Evolutionary conservation across 2,113 vertebrate species (phyloP).

Genomic region (Carollia perspicillata): DNA sequence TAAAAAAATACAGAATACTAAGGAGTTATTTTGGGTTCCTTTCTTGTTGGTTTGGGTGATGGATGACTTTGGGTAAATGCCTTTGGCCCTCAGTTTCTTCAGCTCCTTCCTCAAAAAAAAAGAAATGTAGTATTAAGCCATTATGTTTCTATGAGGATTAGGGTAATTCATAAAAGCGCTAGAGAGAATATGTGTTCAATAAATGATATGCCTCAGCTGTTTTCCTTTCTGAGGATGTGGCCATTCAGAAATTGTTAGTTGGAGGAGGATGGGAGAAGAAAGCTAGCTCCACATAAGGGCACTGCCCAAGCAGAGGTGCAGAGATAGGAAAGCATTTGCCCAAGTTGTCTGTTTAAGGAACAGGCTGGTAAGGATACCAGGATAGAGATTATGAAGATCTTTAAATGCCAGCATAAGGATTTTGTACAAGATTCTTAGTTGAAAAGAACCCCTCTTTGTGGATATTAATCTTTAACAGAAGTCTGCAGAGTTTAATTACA

Average conservation of each 20-base stretch:
- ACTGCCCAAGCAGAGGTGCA: not conserved
- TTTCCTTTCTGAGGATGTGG: not conserved
- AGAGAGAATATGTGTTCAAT: not conserved
- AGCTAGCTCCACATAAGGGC: not conserved
- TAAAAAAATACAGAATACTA: not conserved
- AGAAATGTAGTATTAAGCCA: not conserved
- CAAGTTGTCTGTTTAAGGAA: not conserved
- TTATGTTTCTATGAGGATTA: not conserved
- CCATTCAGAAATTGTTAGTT: not conserved
- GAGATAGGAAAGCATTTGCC: not conserved
- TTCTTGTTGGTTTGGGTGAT: not conserved
- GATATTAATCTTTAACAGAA: not conserved
- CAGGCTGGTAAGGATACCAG: not conserved
- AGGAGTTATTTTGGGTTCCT: not conserved
- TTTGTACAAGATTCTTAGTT: constrained; percentile 18
- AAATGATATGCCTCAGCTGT: not conserved
- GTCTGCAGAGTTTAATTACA: not conserved
- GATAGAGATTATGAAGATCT: not conserved
- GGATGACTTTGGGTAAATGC: not conserved
- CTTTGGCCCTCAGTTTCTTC: not conserved
- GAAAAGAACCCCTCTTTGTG: not conserved
- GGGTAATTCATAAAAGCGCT: not conserved
- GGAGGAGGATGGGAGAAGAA: not conserved
- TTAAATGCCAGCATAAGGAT: not conserved
- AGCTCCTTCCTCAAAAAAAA: not conserved